These are phyloP conservation scores for Otus scops DNA, from an alignment of 2,797 vertebrate species.

Conservation along the genomic window DNA sequence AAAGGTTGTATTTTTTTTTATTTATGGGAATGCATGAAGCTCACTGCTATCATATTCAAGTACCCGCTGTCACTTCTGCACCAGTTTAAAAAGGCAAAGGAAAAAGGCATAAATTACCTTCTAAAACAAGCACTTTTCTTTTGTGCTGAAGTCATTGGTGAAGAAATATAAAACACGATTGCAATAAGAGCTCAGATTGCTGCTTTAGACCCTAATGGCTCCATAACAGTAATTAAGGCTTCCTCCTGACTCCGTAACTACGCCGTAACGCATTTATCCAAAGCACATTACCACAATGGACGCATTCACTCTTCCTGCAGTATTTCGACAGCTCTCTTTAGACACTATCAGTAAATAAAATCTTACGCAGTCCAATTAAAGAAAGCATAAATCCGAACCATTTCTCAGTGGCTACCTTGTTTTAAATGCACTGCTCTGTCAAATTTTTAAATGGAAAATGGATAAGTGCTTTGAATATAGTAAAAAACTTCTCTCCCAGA, in stretches of 20 bases:
- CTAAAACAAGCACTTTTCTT: slow-evolving; percentile 9
- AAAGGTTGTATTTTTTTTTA: background rate
- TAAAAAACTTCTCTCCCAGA: background rate
- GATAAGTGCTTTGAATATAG: background rate
- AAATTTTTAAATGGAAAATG: background rate
- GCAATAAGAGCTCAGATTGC: slow-evolving; percentile 20
- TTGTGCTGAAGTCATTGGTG: background rate
- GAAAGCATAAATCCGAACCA: background rate
- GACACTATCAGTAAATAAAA: slow-evolving; percentile 48
- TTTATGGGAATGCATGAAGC: background rate
- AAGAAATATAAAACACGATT: slow-evolving; percentile 31
- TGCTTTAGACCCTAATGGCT: slow-evolving; percentile 58
- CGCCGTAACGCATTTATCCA: slow-evolving; percentile 57
- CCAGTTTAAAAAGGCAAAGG: background rate
- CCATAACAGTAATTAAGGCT: slow-evolving; percentile 60
- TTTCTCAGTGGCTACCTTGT: background rate
- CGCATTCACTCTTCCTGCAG: slow-evolving; percentile 10
- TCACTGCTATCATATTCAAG: background rate
- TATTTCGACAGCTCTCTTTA: slow-evolving; percentile 35
- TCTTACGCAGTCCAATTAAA: slow-evolving; percentile 42
- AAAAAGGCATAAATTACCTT: slow-evolving; percentile 8
- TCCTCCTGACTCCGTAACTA: slow-evolving; percentile 47
- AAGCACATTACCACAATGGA: slow-evolving; percentile 45
- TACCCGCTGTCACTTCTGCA: background rate
- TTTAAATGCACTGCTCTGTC: background rate